These are phyloP conservation scores for Adrianichthys oophorus DNA, from an alignment of 2,797 vertebrate species.

Conservation along the genomic window DNA sequence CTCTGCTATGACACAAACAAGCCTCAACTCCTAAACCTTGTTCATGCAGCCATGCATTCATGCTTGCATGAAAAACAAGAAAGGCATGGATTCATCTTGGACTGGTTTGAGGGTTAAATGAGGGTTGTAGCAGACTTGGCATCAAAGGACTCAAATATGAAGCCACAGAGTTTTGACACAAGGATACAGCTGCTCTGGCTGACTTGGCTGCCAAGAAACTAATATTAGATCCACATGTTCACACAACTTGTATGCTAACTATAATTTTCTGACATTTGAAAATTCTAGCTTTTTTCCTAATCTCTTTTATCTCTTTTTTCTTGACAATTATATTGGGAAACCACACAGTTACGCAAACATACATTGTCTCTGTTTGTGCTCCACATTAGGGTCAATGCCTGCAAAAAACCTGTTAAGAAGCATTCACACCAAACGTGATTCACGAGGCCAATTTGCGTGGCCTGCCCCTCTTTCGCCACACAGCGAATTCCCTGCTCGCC, in stretches of 20 bases:
- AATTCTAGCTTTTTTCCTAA: constrained; percentile 16
- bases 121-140: constrained; percentile 36
- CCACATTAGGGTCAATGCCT: constrained; percentile 4
- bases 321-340: background rate
- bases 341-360: background rate
- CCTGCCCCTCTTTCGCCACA: no score
- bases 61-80: background rate
- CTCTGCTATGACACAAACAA: no score
- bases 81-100: background rate
- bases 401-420: background rate
- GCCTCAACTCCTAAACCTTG: no score
- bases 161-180: constrained; percentile 31
- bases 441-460: no score
- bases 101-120: constrained; percentile 8
- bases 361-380: background rate
- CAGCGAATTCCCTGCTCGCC: no score
- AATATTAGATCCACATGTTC: constrained; percentile 50
- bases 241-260: constrained; percentile 31
- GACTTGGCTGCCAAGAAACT: constrained; percentile 10
- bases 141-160: constrained; percentile 35
- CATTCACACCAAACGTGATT: no score
- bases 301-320: background rate
- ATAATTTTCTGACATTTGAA: constrained; percentile 6
- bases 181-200: constrained; percentile 10
- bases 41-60: no score